Conservation (phyloP, 1,140 invertebrate species). For the Choristoneura fumiferana region DNA sequence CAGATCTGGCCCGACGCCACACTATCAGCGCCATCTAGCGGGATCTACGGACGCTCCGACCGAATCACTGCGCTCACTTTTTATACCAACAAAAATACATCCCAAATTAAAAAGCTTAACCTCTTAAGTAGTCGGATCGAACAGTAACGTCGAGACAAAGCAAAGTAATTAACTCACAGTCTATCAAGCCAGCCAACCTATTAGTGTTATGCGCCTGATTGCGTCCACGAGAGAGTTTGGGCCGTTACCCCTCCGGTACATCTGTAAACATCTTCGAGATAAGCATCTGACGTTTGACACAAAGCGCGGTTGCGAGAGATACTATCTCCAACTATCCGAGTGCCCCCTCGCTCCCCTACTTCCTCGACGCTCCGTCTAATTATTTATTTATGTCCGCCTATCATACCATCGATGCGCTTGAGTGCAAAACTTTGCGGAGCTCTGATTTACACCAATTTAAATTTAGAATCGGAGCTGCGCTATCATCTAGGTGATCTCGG, state of each 20-base stretch:
- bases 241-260: conserved; percentile 64
- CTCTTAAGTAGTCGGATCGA: conserved; percentile 21
- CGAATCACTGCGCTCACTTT: neutral
- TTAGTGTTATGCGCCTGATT: conserved; percentile 64
- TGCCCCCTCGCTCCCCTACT: conserved; percentile 35
- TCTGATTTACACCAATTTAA: conserved; percentile 57
- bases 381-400: conserved; percentile 72
- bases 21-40: conserved; percentile 57
- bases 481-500: conserved; percentile 64
- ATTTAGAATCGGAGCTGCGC: conserved; percentile 63
- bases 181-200: conserved; percentile 43
- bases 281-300: conserved; percentile 76
- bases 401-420: conserved; percentile 69
- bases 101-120: conserved; percentile 8
- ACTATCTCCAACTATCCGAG: conserved; percentile 65
- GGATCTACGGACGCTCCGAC: conserved; percentile 43
- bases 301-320: conserved; percentile 72
- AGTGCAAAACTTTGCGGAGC: conserved; percentile 54
- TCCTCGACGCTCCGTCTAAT: conserved; percentile 63
- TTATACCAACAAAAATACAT: conserved; percentile 1
- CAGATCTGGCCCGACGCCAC: conserved; percentile 63
- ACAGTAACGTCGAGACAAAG: conserved; percentile 32
- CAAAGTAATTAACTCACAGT: conserved; percentile 63
- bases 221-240: conserved; percentile 52
- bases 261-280: conserved; percentile 76